phyloP scores from a whole-genome alignment of 2,888 invertebrate species.

The Lycaena phlaeas region DNA sequence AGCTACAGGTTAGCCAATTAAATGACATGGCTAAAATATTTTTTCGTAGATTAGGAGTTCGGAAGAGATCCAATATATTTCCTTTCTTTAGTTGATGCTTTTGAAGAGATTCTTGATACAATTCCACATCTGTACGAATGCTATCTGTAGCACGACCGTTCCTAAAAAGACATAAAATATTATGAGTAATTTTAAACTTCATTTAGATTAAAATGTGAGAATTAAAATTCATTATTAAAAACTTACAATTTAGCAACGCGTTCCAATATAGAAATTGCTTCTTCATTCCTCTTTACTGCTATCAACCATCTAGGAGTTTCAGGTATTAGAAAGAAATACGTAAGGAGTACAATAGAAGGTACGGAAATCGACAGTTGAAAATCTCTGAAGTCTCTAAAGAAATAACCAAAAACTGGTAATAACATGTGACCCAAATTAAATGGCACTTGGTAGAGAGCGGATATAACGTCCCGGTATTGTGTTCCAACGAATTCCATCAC shows the following conservation, averaged over 20 bases:
- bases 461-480: conserved; percentile 66
- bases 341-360: conserved; percentile 70
- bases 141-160: conserved; percentile 65
- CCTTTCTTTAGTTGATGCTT: conserved; percentile 57
- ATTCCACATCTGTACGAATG: conserved; percentile 52
- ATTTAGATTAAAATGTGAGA: not conserved
- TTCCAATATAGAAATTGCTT: conserved; percentile 76
- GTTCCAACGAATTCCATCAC: conserved; percentile 79
- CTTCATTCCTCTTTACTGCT: conserved; percentile 77
- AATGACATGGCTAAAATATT: conserved; percentile 82
- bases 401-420: conserved; percentile 75
- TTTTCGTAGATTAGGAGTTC: conserved; percentile 79
- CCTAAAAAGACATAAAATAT: no score
- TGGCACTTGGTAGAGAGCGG: conserved; percentile 78
- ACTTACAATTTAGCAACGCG: conserved; percentile 74
- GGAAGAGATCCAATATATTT: conserved; percentile 76
- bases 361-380: conserved; percentile 79
- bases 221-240: no score
- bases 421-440: conserved; percentile 80
- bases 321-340: conserved; percentile 79
- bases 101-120: conserved; percentile 35
- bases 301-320: conserved; percentile 88
- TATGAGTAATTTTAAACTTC: not conserved
- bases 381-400: conserved; percentile 75
- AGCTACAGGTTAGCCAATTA: conserved; percentile 86